phyloP scores from a whole-genome alignment of 2,888 invertebrate genomes.

The Netelia inedita region DNA sequence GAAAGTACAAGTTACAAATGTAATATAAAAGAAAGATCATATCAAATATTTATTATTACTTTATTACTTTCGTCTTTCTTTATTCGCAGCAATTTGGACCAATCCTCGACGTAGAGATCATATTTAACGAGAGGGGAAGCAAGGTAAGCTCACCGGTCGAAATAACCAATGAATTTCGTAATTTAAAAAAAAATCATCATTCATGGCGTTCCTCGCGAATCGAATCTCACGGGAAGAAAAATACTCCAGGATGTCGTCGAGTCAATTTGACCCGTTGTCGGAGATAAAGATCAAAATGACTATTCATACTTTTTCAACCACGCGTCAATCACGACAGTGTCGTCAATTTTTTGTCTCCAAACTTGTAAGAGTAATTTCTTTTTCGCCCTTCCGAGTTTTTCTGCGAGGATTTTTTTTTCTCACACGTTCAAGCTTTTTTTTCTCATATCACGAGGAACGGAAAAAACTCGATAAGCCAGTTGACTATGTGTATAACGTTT shows the following conservation, averaged over 20 bases:
- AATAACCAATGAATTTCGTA: conserved; percentile 4
- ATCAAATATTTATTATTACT: background rate
- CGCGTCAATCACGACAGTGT: background rate
- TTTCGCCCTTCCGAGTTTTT: background rate
- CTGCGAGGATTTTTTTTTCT: background rate
- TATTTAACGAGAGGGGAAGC: conserved; percentile 99
- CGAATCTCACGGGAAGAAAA: conserved; percentile 25
- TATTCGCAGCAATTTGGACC: conserved; percentile 97
- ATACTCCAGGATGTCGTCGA: conserved; percentile 40
- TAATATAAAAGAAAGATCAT: too few relatives aligned
- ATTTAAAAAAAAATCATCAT: background rate
- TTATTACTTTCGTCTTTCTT: conserved; percentile 58
- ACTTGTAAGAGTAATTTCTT: background rate
- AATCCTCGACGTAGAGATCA: conserved; percentile 99
- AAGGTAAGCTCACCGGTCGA: conserved; percentile 93
- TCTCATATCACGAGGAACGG: background rate
- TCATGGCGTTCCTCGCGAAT: conserved; percentile 44
- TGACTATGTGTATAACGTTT: conserved; percentile 21
- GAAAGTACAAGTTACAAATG: too few relatives aligned
- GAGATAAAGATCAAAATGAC: background rate
- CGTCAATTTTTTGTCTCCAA: background rate
- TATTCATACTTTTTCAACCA: background rate
- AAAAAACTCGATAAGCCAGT: conserved; percentile 51
- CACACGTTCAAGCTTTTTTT: conserved; percentile 6
- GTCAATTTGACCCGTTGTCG: background rate